A percentile compares a stretch with the other conserved stretches of the same genome.
Evolutionary conservation across 2,797 vertebrate genomes (phyloP).

Genomic region (Tamandua tetradactyla): DNA sequence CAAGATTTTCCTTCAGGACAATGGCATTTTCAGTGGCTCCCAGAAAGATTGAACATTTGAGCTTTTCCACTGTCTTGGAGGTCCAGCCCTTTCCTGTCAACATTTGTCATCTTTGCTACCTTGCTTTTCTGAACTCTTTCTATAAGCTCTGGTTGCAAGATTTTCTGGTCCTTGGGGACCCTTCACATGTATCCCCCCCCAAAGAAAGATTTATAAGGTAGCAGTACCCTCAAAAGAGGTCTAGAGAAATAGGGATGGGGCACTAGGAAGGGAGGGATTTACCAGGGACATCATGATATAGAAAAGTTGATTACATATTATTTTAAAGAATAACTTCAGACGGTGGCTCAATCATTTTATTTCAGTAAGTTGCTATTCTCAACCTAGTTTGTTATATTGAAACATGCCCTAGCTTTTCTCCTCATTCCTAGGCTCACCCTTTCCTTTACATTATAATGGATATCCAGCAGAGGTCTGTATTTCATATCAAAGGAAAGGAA

Average conservation of each 20-base stretch:
- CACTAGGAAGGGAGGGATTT: not conserved
- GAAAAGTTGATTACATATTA: not conserved
- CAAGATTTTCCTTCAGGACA: not conserved
- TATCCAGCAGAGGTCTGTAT: not conserved
- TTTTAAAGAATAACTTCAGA: not conserved
- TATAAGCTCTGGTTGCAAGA: not conserved
- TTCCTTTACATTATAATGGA: not conserved
- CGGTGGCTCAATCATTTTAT: not conserved
- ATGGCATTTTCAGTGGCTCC: not conserved
- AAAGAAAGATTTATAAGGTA: not conserved
- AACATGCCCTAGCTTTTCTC: not conserved
- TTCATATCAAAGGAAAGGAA: slow-evolving; percentile 6
- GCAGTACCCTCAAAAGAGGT: not conserved
- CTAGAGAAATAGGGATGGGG: not conserved
- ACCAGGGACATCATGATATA: not conserved
- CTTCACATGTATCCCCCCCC: not conserved
- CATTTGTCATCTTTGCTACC: not conserved
- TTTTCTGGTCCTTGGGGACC: not conserved
- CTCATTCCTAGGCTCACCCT: not conserved
- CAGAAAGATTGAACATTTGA: not conserved
- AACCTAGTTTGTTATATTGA: not conserved
- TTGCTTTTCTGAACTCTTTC: not conserved
- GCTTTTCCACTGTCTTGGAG: not conserved
- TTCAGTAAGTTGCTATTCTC: not conserved
- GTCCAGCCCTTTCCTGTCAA: not conserved